These are phyloP conservation scores for Zosterops pallidus DNA, from an alignment of 2,113 vertebrate species.

Conservation along the genomic window DNA sequence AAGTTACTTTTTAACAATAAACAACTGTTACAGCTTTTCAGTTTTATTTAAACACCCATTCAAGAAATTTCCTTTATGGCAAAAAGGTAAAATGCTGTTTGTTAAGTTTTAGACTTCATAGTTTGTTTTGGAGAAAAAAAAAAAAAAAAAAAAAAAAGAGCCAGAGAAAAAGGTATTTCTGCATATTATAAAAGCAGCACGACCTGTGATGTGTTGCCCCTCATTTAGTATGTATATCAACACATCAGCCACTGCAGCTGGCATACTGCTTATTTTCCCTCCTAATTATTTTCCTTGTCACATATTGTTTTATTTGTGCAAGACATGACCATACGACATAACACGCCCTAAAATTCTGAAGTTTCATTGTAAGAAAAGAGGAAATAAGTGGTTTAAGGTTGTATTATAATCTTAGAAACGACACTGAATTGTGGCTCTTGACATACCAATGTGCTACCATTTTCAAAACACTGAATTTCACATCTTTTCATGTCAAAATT, in stretches of 20 bases:
- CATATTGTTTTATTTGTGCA: neutral
- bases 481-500: neutral
- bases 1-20: slow-evolving; percentile 68
- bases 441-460: neutral
- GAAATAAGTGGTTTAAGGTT: neutral
- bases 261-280: neutral
- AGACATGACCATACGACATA: neutral
- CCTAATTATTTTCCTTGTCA: neutral
- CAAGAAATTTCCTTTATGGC: neutral
- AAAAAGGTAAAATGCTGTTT: neutral
- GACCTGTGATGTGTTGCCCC: neutral
- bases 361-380: neutral
- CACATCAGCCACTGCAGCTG: neutral
- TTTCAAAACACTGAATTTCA: neutral
- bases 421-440: neutral
- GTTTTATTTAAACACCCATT: slow-evolving; percentile 45
- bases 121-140: neutral
- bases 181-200: neutral
- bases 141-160: neutral
- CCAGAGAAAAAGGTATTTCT: neutral
- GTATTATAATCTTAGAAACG: neutral
- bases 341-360: neutral
- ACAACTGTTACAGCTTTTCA: slow-evolving; percentile 54
- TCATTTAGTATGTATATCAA: neutral
- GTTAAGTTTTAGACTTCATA: slow-evolving; percentile 41